Conservation (phyloP, 2,797 vertebrate species). For the Hemitrygon akajei region DNA sequence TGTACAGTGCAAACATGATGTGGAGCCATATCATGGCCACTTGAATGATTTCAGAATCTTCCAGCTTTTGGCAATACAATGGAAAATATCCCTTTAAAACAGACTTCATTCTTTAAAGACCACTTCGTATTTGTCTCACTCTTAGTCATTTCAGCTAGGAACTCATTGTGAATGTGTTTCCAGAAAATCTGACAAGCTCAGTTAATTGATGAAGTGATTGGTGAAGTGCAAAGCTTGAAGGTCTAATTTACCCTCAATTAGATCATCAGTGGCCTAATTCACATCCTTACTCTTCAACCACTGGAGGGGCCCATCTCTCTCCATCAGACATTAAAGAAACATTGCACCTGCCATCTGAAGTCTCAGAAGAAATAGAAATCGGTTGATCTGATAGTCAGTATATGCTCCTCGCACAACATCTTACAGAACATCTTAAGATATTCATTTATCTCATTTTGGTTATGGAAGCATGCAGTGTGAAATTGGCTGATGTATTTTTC, state of each 20-base stretch:
- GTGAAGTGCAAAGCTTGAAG: neutral
- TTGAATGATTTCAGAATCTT: neutral
- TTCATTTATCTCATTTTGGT: neutral
- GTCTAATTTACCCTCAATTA: neutral
- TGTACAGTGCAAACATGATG: neutral
- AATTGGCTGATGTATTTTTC: neutral
- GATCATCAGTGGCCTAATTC: neutral
- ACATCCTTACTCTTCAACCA: too few relatives aligned
- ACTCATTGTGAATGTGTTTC: neutral
- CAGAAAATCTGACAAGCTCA: neutral
- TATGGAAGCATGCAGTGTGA: neutral
- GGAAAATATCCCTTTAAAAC: neutral
- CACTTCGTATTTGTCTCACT: neutral
- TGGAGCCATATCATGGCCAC: neutral
- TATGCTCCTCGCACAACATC: neutral
- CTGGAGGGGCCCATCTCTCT: too few relatives aligned
- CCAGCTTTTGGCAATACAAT: neutral
- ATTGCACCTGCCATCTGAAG: neutral
- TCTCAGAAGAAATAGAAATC: neutral
- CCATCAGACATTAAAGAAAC: neutral
- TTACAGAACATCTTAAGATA: too few relatives aligned
- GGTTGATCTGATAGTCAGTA: neutral
- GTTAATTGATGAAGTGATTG: neutral
- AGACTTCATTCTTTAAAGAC: neutral
- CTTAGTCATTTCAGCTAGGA: neutral